Percentiles rank a stretch among this genome's conserved stretches.
Conservation (phyloP, 2,888 invertebrate genomes). For the Lasiommata megera region DNA sequence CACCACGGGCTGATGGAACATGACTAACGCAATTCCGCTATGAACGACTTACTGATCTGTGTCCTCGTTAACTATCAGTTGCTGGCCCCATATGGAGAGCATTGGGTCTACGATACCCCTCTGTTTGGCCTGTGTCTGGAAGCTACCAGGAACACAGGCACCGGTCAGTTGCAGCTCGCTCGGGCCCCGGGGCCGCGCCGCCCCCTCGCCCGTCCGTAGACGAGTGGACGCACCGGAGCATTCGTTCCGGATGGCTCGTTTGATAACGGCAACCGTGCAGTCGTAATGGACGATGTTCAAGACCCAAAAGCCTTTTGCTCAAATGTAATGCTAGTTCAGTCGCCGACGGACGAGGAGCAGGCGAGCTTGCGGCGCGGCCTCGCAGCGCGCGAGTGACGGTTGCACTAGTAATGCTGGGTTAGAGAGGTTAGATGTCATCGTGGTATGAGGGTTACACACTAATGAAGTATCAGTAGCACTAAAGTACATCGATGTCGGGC, state of each 20-base stretch:
- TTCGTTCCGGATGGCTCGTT: too few species aligned
- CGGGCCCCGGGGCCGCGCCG: constrained; percentile 25
- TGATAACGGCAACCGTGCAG: too few species aligned
- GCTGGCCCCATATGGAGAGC: constrained; percentile 99
- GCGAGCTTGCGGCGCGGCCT: constrained; percentile 23
- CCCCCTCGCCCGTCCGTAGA: constrained; percentile 12
- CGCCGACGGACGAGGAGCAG: background rate
- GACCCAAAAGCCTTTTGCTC: too few species aligned
- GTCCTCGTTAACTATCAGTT: constrained; percentile 98
- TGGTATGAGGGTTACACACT: constrained; percentile 34
- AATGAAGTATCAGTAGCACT: constrained; percentile 30
- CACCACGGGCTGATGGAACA: constrained; percentile 53
- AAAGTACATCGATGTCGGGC: constrained; percentile 28
- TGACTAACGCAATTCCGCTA: constrained; percentile 56
- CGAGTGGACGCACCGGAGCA: background rate
- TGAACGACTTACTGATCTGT: constrained; percentile 94
- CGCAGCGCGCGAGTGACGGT: constrained; percentile 24
- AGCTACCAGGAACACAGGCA: constrained; percentile 83
- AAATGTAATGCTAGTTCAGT: background rate
- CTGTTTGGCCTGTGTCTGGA: constrained; percentile 94
- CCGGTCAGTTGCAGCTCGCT: constrained; percentile 50
- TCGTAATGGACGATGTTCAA: too few species aligned
- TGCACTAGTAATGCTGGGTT: constrained; percentile 31
- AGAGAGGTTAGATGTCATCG: constrained; percentile 31
- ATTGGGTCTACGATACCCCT: constrained; percentile 98